These are phyloP conservation scores for Ametastegia equiseti DNA, from an alignment of 2,888 invertebrate genomes.

Conservation along the genomic window DNA sequence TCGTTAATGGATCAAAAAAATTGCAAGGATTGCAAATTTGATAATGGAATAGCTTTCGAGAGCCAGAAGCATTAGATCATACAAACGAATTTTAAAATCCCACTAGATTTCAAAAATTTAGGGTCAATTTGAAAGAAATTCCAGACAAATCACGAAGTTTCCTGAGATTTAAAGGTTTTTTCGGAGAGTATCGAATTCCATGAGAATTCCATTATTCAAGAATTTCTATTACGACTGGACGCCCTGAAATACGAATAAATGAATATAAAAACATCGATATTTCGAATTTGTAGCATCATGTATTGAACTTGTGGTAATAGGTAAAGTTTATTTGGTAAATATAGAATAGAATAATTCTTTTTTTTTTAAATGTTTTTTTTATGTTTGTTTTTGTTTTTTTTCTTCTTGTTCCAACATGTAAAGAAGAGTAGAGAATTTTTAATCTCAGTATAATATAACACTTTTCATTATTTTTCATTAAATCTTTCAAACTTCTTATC, in stretches of 20 bases:
- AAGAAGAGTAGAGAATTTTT: background rate
- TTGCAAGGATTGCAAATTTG: too few species aligned
- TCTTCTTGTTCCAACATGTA: background rate
- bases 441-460: background rate
- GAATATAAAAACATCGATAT: background rate
- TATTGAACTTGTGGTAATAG: constrained; percentile 47
- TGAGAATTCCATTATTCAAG: too few species aligned
- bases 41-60: too few species aligned
- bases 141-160: too few species aligned
- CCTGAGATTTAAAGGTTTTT: too few species aligned
- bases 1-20: too few species aligned
- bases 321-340: constrained; percentile 66
- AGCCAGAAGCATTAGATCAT: too few species aligned
- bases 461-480: background rate
- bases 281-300: constrained; percentile 32
- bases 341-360: constrained; percentile 68
- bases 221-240: background rate
- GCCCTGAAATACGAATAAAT: background rate
- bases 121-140: too few species aligned
- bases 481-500: background rate
- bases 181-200: too few species aligned
- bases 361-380: background rate
- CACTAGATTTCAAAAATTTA: too few species aligned
- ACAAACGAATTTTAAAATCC: too few species aligned
- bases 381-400: too few species aligned